Evolutionary conservation across 1,140 invertebrate species (phyloP).

Genomic region (Dermatophagoides farinae): DNA sequence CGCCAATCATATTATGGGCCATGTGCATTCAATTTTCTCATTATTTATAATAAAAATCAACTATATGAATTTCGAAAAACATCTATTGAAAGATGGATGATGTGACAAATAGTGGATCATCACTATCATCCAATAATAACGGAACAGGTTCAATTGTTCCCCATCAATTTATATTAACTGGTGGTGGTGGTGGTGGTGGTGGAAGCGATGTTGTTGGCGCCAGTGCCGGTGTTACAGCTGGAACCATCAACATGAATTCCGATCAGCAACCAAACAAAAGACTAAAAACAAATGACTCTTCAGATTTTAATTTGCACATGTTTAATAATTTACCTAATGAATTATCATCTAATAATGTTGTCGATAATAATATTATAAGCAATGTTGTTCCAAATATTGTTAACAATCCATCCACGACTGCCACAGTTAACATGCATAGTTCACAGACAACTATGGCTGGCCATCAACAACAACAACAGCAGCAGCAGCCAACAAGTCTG

Average conservation of each 20-base stretch:
- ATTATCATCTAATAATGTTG: background rate
- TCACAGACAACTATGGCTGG: background rate
- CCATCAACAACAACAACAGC: too few relatives aligned
- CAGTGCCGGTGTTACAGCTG: background rate
- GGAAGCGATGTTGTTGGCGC: background rate
- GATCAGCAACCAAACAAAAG: slow-evolving; percentile 13
- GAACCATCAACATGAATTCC: slow-evolving; percentile 3
- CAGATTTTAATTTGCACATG: slow-evolving; percentile 3
- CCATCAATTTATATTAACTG: too few relatives aligned
- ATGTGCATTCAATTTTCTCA: too few relatives aligned
- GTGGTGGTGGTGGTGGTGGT: background rate
- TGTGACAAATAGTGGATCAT: slow-evolving; percentile 5
- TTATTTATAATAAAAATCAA: too few relatives aligned
- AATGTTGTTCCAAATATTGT: background rate
- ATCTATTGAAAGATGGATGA: slow-evolving; percentile 5
- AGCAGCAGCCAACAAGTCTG: too few relatives aligned
- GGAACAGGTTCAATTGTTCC: background rate
- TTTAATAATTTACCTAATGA: slow-evolving; percentile 16
- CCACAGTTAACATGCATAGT: slow-evolving; percentile 1
- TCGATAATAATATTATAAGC: slow-evolving; percentile 3
- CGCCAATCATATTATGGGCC: too few relatives aligned
- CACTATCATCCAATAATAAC: background rate
- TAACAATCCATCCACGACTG: background rate
- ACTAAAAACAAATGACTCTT: slow-evolving; percentile 14
- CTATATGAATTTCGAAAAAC: background rate